These are phyloP conservation scores for Ammospiza nelsoni DNA, from an alignment of 2,113 vertebrate genomes.

Conservation along the genomic window DNA sequence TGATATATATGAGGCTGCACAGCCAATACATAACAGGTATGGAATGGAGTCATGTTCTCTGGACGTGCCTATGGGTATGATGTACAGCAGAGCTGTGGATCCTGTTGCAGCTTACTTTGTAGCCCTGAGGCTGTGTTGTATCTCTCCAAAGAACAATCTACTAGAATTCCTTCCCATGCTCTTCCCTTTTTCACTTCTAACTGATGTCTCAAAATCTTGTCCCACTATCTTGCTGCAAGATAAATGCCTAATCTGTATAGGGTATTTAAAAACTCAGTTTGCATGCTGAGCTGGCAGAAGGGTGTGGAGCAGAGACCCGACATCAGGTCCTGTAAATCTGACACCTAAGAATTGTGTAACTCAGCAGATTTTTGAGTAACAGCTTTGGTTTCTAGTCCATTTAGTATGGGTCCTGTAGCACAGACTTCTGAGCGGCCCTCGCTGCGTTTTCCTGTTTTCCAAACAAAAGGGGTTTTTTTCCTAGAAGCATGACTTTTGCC, in stretches of 20 bases:
- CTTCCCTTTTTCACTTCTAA: not conserved
- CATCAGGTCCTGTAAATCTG: not conserved
- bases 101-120: not conserved
- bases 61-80: too few relatives aligned
- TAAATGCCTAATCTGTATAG: not conserved
- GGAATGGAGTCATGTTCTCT: not conserved
- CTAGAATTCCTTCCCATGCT: not conserved
- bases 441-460: constrained; percentile 50
- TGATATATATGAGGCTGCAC: not conserved
- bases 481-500: constrained; percentile 58
- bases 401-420: not conserved
- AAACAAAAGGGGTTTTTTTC: constrained; percentile 32
- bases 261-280: not conserved
- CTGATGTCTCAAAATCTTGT: not conserved
- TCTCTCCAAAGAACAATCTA: not conserved
- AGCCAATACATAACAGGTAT: not conserved
- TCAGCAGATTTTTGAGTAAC: not conserved
- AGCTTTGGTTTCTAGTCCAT: constrained; percentile 19
- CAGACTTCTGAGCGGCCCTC: not conserved
- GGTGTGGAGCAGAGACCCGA: not conserved
- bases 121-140: not conserved
- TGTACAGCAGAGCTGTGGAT: not conserved
- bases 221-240: not conserved
- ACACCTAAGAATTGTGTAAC: not conserved
- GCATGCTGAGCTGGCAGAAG: not conserved